Conservation (phyloP, 2,888 invertebrate species). For the Cybosia mesomella region DNA sequence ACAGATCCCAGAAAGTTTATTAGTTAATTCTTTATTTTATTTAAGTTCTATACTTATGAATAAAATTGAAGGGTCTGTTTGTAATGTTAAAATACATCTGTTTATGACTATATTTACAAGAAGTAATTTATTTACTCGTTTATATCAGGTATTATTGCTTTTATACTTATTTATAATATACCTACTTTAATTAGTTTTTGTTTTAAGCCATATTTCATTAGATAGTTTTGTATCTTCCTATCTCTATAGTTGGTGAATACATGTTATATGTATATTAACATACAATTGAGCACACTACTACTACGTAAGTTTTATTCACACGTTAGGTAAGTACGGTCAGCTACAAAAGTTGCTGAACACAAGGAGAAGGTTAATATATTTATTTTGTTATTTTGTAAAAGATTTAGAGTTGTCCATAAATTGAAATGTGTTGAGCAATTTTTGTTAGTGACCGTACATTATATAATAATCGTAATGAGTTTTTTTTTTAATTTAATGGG, state of each 20-base stretch:
- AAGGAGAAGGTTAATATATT: background rate
- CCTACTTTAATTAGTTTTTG: background rate
- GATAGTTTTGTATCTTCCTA: background rate
- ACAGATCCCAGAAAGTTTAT: background rate
- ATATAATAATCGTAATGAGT: too few relatives aligned
- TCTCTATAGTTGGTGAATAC: background rate
- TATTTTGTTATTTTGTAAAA: too few relatives aligned
- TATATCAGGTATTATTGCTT: conserved; percentile 12
- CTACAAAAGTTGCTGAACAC: background rate
- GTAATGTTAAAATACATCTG: too few relatives aligned
- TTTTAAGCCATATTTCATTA: background rate
- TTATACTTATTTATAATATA: conserved; percentile 1
- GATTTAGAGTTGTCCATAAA: too few relatives aligned
- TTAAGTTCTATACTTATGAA: background rate
- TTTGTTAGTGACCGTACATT: too few relatives aligned
- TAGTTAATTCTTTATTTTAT: background rate
- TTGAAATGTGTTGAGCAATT: too few relatives aligned
- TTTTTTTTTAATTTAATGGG: too few relatives aligned
- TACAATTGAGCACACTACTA: conserved; percentile 9
- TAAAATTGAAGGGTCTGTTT: too few relatives aligned
- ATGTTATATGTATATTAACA: background rate
- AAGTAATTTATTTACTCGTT: conserved; percentile 11
- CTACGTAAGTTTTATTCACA: background rate
- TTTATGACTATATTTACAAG: conserved; percentile 4
- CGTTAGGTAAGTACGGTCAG: background rate